These are phyloP conservation scores for Oplegnathus fasciatus DNA, from an alignment of 2,113 vertebrate species.

Conservation along the genomic window DNA sequence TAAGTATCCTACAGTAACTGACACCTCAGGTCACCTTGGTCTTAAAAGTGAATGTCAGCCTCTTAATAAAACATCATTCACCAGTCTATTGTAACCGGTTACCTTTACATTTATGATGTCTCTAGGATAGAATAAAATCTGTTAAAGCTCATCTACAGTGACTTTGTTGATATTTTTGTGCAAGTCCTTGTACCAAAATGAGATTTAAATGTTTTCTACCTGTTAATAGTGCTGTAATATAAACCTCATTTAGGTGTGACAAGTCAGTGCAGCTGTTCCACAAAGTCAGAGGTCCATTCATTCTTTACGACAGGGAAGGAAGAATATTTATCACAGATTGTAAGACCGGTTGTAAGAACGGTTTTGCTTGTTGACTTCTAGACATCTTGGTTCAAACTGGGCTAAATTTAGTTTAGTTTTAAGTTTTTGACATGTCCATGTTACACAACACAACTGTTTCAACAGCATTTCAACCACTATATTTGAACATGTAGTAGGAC, in stretches of 20 bases:
- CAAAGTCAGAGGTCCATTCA: no score
- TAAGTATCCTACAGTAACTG: not conserved
- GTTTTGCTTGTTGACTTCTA: not conserved
- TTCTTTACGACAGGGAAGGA: no score
- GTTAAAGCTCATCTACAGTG: not conserved
- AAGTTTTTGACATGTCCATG: not conserved
- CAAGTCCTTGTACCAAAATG: no score
- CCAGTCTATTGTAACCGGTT: not conserved
- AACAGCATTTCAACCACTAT: no score
- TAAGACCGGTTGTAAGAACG: no score
- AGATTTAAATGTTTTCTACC: no score
- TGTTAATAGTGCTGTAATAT: no score
- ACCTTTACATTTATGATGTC: not conserved
- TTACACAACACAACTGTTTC: not conserved
- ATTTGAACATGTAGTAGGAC: not conserved
- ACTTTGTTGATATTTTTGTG: not conserved
- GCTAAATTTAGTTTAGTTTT: not conserved
- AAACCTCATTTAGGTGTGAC: no score
- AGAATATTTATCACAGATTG: not conserved
- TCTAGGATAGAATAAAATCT: not conserved
- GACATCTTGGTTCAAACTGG: not conserved
- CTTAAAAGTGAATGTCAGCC: constrained; percentile 13
- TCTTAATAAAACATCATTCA: constrained; percentile 4
- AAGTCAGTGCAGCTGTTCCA: no score
- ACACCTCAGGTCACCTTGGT: constrained; percentile 6